These are phyloP conservation scores for Agonopterix alstromeriana DNA, from an alignment of 2,888 invertebrate species.

Conservation along the genomic window DNA sequence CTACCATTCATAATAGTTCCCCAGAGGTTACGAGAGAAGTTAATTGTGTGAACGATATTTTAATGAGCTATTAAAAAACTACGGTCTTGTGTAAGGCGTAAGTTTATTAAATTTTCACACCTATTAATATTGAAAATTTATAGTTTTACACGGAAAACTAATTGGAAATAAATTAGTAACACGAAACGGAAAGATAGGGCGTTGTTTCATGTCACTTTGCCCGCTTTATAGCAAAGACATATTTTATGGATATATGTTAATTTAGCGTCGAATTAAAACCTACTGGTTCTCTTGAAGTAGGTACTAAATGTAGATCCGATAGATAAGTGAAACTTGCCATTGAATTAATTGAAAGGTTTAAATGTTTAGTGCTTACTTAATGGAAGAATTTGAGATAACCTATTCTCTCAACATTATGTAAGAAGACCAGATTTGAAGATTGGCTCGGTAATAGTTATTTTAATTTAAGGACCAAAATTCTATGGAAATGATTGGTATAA, in stretches of 20 bases:
- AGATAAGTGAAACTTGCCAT: too few species aligned
- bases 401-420: too few species aligned
- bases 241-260: conserved; percentile 35
- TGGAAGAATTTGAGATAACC: too few species aligned
- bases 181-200: conserved; percentile 27
- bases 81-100: conserved; percentile 24
- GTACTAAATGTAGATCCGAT: conserved; percentile 4
- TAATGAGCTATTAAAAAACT: conserved; percentile 36
- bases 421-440: too few species aligned
- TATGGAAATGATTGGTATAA: too few species aligned
- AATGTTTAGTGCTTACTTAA: too few species aligned
- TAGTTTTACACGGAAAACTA: conserved; percentile 29
- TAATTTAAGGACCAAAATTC: too few species aligned
- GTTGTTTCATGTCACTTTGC: conserved; percentile 15
- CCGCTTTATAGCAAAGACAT: conserved; percentile 19
- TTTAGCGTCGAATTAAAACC: conserved; percentile 8
- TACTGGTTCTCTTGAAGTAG: not conserved
- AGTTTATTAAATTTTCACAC: conserved; percentile 42
- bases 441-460: too few species aligned
- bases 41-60: conserved; percentile 27
- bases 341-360: too few species aligned
- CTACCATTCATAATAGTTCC: too few species aligned
- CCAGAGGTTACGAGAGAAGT: not conserved
- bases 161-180: conserved; percentile 52
- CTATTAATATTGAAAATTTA: conserved; percentile 47